Evolutionary conservation across 2,113 vertebrate species (phyloP).

Genomic region (Hemiscyllium ocellatum): DNA sequence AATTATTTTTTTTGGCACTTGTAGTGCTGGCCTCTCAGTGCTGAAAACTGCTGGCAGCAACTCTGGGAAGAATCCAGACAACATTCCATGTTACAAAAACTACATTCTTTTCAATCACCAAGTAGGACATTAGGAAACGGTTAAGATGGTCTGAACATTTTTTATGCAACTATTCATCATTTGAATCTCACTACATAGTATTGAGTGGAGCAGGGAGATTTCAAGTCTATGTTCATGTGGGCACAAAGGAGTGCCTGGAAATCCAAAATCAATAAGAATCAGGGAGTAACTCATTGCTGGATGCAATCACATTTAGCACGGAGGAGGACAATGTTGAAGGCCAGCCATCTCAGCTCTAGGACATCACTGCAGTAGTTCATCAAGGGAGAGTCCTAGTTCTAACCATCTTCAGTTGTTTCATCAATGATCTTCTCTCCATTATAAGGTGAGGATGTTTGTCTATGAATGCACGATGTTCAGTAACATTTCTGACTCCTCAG

Average conservation of each 20-base stretch:
- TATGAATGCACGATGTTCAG: too few relatives aligned
- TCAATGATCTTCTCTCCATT: too few relatives aligned
- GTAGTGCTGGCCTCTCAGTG: background rate
- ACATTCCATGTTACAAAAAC: background rate
- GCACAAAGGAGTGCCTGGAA: background rate
- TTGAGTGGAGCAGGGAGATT: background rate
- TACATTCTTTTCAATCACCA: background rate
- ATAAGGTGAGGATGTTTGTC: too few relatives aligned
- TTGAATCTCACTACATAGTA: background rate
- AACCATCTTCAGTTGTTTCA: too few relatives aligned
- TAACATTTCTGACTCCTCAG: too few relatives aligned
- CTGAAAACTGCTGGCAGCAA: constrained; percentile 6
- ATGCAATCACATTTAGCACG: too few relatives aligned
- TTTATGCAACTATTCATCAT: background rate
- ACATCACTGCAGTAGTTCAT: too few relatives aligned
- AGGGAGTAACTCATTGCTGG: too few relatives aligned
- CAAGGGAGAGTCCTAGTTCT: too few relatives aligned
- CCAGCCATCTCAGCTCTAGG: too few relatives aligned
- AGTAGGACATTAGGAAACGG: background rate
- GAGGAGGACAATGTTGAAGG: too few relatives aligned
- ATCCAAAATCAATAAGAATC: too few relatives aligned
- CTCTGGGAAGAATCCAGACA: background rate
- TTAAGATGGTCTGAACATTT: background rate
- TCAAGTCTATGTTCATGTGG: background rate
- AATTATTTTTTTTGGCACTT: constrained; percentile 1